phyloP scores from a whole-genome alignment of 2,888 invertebrate species.

The Tridacna gigas region DNA sequence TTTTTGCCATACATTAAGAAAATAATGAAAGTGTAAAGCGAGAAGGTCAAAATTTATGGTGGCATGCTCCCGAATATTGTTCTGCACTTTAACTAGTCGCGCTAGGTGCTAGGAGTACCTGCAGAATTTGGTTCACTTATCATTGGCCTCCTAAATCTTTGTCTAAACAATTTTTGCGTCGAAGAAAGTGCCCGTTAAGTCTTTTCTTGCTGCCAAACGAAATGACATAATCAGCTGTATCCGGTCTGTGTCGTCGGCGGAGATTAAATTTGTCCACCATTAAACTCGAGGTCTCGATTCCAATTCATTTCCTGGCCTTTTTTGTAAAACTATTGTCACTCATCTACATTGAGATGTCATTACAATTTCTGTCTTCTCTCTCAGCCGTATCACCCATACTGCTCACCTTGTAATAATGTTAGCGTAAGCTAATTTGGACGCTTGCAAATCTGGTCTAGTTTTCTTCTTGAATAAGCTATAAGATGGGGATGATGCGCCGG shows the following conservation, averaged over 20 bases:
- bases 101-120: too few relatives aligned
- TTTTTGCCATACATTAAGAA: too few relatives aligned
- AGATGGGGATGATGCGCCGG: constrained; percentile 53
- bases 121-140: too few relatives aligned
- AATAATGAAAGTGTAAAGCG: too few relatives aligned
- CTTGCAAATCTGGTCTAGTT: constrained; percentile 61
- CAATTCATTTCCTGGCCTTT: constrained; percentile 56
- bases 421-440: constrained; percentile 64
- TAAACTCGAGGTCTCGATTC: constrained; percentile 37
- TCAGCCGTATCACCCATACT: constrained; percentile 44
- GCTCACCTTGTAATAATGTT: constrained; percentile 65
- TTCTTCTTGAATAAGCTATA: constrained; percentile 65
- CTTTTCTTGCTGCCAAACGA: constrained; percentile 5
- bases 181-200: neutral
- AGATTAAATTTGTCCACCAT: constrained; percentile 52
- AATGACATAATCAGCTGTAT: constrained; percentile 11
- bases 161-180: too few relatives aligned
- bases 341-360: constrained; percentile 61
- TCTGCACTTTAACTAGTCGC: too few relatives aligned
- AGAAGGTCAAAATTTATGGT: too few relatives aligned
- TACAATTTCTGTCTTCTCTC: constrained; percentile 55
- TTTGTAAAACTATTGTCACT: constrained; percentile 46
- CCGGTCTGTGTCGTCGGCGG: constrained; percentile 22
- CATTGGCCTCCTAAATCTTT: too few relatives aligned
- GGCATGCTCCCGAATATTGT: too few relatives aligned